Evolutionary conservation across 2,113 vertebrate genomes (phyloP), one percentile per base, ranked within the genome.

Genomic region (Dasyornis broadbenti): DNA sequence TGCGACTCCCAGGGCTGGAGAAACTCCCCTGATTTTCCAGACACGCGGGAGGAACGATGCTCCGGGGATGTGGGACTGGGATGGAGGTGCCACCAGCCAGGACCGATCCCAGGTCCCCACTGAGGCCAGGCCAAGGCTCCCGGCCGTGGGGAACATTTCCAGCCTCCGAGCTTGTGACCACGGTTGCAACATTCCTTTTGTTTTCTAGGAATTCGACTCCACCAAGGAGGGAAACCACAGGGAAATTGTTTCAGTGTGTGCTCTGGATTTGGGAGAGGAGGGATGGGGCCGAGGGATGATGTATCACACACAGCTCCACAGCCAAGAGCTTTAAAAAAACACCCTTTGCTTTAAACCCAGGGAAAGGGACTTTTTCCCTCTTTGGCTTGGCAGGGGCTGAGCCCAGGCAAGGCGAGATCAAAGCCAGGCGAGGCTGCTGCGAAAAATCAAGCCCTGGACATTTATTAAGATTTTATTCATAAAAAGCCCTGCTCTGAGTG

Each of bases 151-250:
- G 8, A 9, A 59, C 78, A 66, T 60, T 45, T 71, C 64, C 81
- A 86, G 33, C 15, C 82, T 30, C 49, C 4, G 56, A 85, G 81
- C 88, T 57, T 60, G 76, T 31, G 87, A 61, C 63, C 94, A 56
- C 63, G 28, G 71, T 95, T 95, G 92, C 86, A 90, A 93, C 93
- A 95, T 96, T 96, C 96, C 96, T 96, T 97, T 97, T 97, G 97
- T 97, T 96, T 97, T 97, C 97, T 97, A 97, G 97, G 97, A 97
- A 97, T 97, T 96, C 33, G 88, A 95, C 96, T 97, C 96, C 95
- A 97, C 96, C 95, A 93, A 96, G 93, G 91, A 96, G 91, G 94
- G 96, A 97, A 97, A 97, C 97, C 97, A 95, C 97, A 97, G 95
- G 93, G 94, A 97, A 97, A 97, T 96, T 95, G 96, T 86, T 97